Base-by-base conservation (phyloP, 1,140 invertebrate genomes). In the Saxidomus purpurata region DNA sequence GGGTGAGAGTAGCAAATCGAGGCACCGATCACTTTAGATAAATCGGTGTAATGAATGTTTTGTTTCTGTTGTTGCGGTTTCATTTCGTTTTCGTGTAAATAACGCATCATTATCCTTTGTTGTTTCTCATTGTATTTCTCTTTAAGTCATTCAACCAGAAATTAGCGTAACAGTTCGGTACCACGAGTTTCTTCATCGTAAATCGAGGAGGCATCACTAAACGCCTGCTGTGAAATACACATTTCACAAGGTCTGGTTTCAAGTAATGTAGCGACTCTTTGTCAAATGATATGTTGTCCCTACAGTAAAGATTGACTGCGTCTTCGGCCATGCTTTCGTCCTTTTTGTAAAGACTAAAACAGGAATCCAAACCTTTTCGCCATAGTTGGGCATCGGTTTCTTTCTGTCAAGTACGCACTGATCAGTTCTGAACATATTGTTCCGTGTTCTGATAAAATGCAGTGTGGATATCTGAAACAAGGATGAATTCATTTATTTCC, bases 381-480 rank as follows among this genome's bases (percentile, higher is more conserved):
- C n/a, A n/a, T n/a, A n/a, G n/a, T n/a, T n/a, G n/a, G n/a, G n/a
- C n/a, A n/a, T n/a, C n/a, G n/a, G 61, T 25, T n/a, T 25, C 31
- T 63, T 63, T 9, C 9, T 25, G 22, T 34, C 31, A 22, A 25
- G 31, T 63, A 8, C 8, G 61, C 61, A 34, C 31, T 34, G 6
- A 63, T 25, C 22, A 63, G 61, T 22, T 63, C 61, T 11, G n/a
- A n/a, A 63, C 61, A 8, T 22, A 63, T 63, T 22, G 61, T 63
- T 22, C 61, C 61, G n/a, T 63, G 61, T 22, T 63, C 61, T 8
- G 61, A 8, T 22, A 63, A 22, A 34, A 63, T 63, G 31, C 61
- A 63, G 61, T 63, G 61, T 9, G 61, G 61, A 63, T 63, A 63
- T 63, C 61, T 63, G 22, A 63, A 11, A 34, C 61, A 63, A 25